phyloP scores from a whole-genome alignment of 1,140 invertebrate species.

The Neocloeon triangulifer region DNA sequence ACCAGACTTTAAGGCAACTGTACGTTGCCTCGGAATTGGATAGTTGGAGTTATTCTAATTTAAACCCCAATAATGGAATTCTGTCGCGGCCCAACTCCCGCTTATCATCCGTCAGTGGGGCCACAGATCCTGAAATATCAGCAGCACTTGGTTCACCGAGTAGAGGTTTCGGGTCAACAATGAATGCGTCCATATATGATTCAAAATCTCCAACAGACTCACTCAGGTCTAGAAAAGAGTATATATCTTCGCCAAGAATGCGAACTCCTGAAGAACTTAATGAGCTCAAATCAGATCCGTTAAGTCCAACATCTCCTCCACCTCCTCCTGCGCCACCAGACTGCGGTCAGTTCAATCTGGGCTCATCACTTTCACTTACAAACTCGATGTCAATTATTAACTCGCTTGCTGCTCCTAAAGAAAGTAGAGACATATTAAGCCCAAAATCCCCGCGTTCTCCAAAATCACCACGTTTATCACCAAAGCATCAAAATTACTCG shows the following conservation, averaged over 20 bases:
- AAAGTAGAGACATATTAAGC: constrained; percentile 32
- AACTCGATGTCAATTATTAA: no score
- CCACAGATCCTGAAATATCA: constrained; percentile 25
- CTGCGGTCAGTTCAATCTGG: constrained; percentile 24
- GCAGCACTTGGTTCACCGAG: constrained; percentile 18
- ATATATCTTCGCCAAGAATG: no score
- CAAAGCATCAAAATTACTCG: no score
- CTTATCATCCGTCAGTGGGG: constrained; percentile 18
- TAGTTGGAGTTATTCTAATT: constrained; percentile 48
- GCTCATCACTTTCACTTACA: constrained; percentile 32
- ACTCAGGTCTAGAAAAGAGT: no score
- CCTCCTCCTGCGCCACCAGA: constrained; percentile 23
- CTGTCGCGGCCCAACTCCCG: constrained; percentile 28
- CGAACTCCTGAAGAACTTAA: no score
- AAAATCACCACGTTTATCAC: constrained; percentile 46
- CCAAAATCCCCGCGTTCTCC: constrained; percentile 38
- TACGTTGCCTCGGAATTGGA: constrained; percentile 38
- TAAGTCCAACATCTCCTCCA: constrained; percentile 20
- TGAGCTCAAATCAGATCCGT: no score
- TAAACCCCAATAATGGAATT: no score
- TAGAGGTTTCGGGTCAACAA: no score
- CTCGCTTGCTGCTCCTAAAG: no score
- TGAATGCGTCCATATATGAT: no score
- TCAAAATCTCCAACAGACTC: no score
- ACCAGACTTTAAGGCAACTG: constrained; percentile 41